Evolutionary conservation across 2,113 vertebrate genomes (phyloP).

Genomic region (Gallinago undulata): DNA sequence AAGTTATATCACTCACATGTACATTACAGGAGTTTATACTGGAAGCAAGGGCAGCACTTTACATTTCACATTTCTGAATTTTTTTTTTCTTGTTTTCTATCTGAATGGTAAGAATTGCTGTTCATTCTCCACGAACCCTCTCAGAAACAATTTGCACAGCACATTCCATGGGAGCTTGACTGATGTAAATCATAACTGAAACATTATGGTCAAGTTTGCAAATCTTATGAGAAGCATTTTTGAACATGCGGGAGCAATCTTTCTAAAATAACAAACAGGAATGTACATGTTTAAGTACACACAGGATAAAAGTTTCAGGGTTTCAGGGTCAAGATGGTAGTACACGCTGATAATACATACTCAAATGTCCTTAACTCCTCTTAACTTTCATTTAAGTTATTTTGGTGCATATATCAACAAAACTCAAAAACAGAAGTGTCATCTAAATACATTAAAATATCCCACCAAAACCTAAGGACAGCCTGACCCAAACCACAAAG

Average conservation of each 20-base stretch:
- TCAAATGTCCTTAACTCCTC: background rate
- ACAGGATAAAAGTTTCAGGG: background rate
- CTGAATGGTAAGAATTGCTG: background rate
- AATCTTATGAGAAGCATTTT: background rate
- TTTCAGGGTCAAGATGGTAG: background rate
- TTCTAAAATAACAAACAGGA: background rate
- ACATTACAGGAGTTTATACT: background rate
- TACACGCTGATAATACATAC: background rate
- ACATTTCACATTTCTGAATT: background rate
- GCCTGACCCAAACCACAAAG: background rate
- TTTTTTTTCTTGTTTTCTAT: background rate
- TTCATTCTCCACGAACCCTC: background rate
- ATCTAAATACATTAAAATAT: background rate
- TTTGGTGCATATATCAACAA: background rate
- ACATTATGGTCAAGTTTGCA: background rate
- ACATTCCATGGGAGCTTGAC: background rate
- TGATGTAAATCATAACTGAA: background rate
- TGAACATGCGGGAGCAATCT: background rate
- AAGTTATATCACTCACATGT: background rate
- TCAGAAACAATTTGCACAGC: background rate
- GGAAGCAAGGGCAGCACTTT: constrained; percentile 7
- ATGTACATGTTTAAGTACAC: background rate
- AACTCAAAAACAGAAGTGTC: background rate
- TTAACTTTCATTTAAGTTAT: background rate
- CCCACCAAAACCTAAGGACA: background rate